Evolutionary conservation across 2,888 invertebrate species (phyloP).

Genomic region (Busseola fusca): DNA sequence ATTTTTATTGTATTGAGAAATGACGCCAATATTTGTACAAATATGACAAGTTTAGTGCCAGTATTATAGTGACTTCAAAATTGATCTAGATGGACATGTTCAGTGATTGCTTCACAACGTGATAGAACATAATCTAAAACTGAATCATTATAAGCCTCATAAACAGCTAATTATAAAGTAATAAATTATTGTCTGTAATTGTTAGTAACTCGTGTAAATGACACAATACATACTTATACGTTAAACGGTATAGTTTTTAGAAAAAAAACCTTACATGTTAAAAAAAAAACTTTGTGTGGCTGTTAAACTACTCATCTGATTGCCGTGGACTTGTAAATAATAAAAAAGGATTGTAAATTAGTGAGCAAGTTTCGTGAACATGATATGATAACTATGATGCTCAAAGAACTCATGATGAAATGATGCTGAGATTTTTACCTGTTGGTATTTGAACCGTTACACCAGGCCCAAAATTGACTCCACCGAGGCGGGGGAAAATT

Average conservation of each 20-base stretch:
- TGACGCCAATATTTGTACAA: neutral
- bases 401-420: neutral
- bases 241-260: conserved; percentile 24
- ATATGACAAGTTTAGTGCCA: neutral
- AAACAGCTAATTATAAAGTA: conserved; percentile 22
- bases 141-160: conserved; percentile 15
- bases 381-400: neutral
- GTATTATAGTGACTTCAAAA: conserved; percentile 13
- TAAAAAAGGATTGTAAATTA: neutral
- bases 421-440: neutral
- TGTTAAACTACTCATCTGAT: neutral
- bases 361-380: conserved; percentile 1
- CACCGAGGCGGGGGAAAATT: neutral
- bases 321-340: neutral
- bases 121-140: conserved; percentile 17
- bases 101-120: conserved; percentile 10
- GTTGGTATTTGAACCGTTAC: neutral
- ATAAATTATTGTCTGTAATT: conserved; percentile 45
- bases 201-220: conserved; percentile 13
- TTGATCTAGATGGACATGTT: neutral
- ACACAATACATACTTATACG: conserved; percentile 17
- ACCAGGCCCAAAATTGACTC: neutral
- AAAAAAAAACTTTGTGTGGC: conserved; percentile 15
- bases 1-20: conserved; percentile 18
- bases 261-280: neutral